phyloP scores from a whole-genome alignment of 2,888 invertebrate species.

The Troilus luridus region DNA sequence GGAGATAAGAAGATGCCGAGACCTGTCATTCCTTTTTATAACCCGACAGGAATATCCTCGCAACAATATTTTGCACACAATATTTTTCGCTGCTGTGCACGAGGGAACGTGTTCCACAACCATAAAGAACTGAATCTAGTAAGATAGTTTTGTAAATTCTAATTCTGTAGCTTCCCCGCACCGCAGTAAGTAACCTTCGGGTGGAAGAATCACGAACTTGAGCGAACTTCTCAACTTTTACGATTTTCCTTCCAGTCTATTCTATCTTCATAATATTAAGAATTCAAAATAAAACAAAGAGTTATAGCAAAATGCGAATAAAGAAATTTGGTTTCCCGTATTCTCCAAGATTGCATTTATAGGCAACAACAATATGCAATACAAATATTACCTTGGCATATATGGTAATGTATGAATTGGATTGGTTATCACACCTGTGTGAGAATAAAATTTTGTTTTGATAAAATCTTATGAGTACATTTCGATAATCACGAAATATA shows the following conservation, averaged over 20 bases:
- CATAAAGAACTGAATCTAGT: background rate
- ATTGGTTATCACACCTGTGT: too few species aligned
- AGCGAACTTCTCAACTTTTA: background rate
- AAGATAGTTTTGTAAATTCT: slow-evolving; percentile 23
- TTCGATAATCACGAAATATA: too few species aligned
- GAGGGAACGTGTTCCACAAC: background rate
- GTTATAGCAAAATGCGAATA: too few species aligned
- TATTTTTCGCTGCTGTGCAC: slow-evolving; percentile 11
- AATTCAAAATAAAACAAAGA: too few species aligned
- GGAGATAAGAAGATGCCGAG: background rate
- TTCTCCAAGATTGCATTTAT: too few species aligned
- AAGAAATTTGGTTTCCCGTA: too few species aligned
- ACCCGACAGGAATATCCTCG: background rate
- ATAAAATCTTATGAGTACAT: too few species aligned
- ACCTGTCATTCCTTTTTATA: slow-evolving; percentile 18
- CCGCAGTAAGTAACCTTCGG: background rate
- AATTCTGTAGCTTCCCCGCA: slow-evolving; percentile 7
- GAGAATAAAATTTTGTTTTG: too few species aligned
- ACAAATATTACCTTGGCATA: too few species aligned
- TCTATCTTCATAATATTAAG: too few species aligned
- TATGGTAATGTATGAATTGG: too few species aligned
- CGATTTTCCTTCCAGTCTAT: background rate
- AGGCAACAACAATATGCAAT: too few species aligned
- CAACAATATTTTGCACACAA: slow-evolving; percentile 2
- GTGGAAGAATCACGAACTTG: background rate